phyloP scores from a whole-genome alignment of 2,888 invertebrate genomes.

The Epiblema foenella region DNA sequence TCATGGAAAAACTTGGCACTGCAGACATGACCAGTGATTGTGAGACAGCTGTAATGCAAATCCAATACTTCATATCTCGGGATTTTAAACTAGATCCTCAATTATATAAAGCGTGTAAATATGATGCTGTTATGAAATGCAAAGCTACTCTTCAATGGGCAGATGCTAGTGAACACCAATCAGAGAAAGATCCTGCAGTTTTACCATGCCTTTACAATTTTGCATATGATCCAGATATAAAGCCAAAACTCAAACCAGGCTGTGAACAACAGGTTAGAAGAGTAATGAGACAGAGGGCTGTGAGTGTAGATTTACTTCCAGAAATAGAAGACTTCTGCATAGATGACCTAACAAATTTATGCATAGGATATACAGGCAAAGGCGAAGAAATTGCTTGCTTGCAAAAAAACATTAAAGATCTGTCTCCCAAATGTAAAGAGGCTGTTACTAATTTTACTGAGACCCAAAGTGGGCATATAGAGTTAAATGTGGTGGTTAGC shows the following conservation, averaged over 20 bases:
- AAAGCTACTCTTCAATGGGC: slow-evolving; percentile 92
- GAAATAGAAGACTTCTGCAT: slow-evolving; percentile 97
- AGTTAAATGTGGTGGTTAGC: slow-evolving; percentile 94
- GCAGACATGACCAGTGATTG: slow-evolving; percentile 94
- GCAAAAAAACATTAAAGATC: slow-evolving; percentile 91
- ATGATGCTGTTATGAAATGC: slow-evolving; percentile 93
- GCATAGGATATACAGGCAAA: slow-evolving; percentile 93
- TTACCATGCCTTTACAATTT: slow-evolving; percentile 95
- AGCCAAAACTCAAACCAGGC: slow-evolving; percentile 81
- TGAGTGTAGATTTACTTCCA: slow-evolving; percentile 96
- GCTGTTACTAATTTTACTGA: slow-evolving; percentile 94
- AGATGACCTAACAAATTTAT: slow-evolving; percentile 92
- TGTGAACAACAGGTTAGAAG: slow-evolving; percentile 93
- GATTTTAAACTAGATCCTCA: slow-evolving; percentile 97
- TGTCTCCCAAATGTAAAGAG: slow-evolving; percentile 88
- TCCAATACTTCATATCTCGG: slow-evolving; percentile 98
- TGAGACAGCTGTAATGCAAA: slow-evolving; percentile 95
- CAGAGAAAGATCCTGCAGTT: slow-evolving; percentile 92
- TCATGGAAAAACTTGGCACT: slow-evolving; percentile 96
- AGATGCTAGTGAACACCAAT: slow-evolving; percentile 86
- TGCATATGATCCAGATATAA: slow-evolving; percentile 84
- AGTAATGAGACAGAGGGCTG: slow-evolving; percentile 96
- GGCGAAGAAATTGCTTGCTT: slow-evolving; percentile 97
- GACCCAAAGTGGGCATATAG: slow-evolving; percentile 94
- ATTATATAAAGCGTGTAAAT: slow-evolving; percentile 94